Conservation (phyloP, 2,113 vertebrate genomes). For the Nematolebias whitei region DNA sequence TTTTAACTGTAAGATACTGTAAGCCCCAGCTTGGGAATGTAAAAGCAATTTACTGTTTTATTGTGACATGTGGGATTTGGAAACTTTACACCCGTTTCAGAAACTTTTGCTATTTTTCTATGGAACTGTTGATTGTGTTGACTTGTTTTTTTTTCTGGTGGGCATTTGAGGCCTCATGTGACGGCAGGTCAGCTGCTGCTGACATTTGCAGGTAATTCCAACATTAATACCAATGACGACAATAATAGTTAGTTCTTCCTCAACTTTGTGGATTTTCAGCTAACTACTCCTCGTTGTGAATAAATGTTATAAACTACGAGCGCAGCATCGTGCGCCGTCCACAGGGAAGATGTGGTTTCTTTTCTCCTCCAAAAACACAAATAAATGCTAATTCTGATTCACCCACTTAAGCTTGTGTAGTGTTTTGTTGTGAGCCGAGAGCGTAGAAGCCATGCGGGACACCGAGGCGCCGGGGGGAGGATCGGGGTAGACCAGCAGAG, state of each 20-base stretch:
- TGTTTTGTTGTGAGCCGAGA: constrained; percentile 44
- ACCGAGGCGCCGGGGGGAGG: no score
- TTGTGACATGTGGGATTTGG: constrained; percentile 65
- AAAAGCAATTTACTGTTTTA: constrained; percentile 44
- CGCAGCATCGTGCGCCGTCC: constrained; percentile 70
- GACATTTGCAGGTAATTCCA: constrained; percentile 68
- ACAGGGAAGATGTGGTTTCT: constrained; percentile 66
- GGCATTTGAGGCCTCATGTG: constrained; percentile 52
- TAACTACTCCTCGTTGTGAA: constrained; percentile 72
- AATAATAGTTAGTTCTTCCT: constrained; percentile 61
- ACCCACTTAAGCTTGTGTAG: constrained; percentile 44
- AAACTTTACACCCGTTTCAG: constrained; percentile 68
- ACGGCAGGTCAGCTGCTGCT: constrained; percentile 51
- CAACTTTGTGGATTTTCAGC: constrained; percentile 71
- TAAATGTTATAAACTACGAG: constrained; percentile 77
- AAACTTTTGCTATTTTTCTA: constrained; percentile 82
- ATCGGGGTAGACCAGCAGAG: no score
- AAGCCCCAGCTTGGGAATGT: constrained; percentile 47
- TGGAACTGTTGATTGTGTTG: constrained; percentile 67
- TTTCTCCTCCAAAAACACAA: constrained; percentile 64
- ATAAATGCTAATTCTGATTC: constrained; percentile 79
- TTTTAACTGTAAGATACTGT: constrained; percentile 55
- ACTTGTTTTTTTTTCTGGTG: constrained; percentile 52
- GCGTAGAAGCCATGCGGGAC: no score
- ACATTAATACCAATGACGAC: constrained; percentile 28